Evolutionary conservation across 2,797 vertebrate species (phyloP).

Genomic region (Melopsittacus undulatus): DNA sequence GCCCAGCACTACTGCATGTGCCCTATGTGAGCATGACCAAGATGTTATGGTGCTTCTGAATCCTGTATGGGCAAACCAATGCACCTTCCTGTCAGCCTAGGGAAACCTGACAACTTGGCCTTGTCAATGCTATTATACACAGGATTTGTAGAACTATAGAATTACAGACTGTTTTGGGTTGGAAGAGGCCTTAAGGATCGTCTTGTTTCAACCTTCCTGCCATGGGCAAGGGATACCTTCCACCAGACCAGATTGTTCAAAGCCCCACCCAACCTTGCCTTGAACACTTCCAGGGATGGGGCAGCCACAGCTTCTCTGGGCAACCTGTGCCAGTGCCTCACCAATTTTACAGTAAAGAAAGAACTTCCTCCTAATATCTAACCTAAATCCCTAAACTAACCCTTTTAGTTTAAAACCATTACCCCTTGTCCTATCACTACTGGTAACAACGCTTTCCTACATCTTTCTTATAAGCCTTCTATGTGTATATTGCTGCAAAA

Average conservation of each 20-base stretch:
- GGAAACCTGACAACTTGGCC: background rate
- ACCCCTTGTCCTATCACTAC: background rate
- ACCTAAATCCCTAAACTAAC: background rate
- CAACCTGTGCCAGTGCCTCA: background rate
- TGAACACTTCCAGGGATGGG: background rate
- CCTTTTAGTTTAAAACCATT: background rate
- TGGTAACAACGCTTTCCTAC: background rate
- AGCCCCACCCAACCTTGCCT: background rate
- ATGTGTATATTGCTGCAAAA: background rate
- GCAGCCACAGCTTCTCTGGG: background rate
- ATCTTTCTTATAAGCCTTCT: background rate
- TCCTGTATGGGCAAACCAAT: background rate
- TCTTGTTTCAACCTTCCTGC: background rate
- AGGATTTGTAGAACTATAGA: background rate
- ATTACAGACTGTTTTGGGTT: background rate
- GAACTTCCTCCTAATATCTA: background rate
- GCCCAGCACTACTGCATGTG: fast-evolving
- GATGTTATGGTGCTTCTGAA: background rate
- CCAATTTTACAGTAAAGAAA: background rate
- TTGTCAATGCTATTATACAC: background rate
- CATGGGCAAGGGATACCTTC: background rate
- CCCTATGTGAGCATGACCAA: background rate
- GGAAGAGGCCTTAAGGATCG: background rate
- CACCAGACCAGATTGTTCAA: background rate
- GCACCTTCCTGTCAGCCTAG: background rate